A percentile compares a stretch with the other conserved stretches of the same genome.
Evolutionary conservation across 2,113 vertebrate genomes (phyloP).

Genomic region (Cryptomyrus ogoouensis): DNA sequence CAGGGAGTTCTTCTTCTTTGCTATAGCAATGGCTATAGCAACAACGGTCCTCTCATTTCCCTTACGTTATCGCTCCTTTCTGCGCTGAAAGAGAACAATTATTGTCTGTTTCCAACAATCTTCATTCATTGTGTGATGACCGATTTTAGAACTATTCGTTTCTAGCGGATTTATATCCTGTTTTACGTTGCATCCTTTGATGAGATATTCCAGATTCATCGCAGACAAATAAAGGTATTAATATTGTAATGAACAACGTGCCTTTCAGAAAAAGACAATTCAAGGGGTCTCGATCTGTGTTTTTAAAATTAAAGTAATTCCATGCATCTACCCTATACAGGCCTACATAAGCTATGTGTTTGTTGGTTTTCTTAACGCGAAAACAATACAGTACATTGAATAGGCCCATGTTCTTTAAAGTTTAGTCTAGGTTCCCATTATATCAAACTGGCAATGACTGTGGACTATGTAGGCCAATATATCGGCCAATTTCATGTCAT

Average conservation of each 20-base stretch:
- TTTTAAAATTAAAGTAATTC: neutral
- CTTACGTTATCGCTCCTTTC: constrained; percentile 13
- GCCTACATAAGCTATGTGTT: neutral
- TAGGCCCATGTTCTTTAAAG: neutral
- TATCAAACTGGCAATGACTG: neutral
- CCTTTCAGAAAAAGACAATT: neutral
- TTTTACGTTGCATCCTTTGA: neutral
- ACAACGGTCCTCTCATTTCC: constrained; percentile 20
- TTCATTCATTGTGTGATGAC: constrained; percentile 9
- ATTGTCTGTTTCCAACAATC: constrained; percentile 27
- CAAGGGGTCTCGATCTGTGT: neutral
- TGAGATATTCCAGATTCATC: neutral
- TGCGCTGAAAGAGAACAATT: constrained; percentile 22
- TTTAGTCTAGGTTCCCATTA: neutral
- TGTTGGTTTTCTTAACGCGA: neutral
- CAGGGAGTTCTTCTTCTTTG: constrained; percentile 48
- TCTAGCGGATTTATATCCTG: constrained; percentile 22
- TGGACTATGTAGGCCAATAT: neutral
- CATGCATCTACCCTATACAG: neutral
- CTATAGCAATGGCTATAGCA: constrained; percentile 20
- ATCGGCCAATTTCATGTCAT: neutral
- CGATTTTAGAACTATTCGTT: constrained; percentile 21
- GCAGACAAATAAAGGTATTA: neutral
- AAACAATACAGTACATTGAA: neutral
- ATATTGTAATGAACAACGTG: neutral